A percentile compares a stretch with the other conserved stretches of the same genome.
These are phyloP conservation scores for Bellardia bayeri DNA, from an alignment of 2,888 invertebrate species.

Conservation along the genomic window DNA sequence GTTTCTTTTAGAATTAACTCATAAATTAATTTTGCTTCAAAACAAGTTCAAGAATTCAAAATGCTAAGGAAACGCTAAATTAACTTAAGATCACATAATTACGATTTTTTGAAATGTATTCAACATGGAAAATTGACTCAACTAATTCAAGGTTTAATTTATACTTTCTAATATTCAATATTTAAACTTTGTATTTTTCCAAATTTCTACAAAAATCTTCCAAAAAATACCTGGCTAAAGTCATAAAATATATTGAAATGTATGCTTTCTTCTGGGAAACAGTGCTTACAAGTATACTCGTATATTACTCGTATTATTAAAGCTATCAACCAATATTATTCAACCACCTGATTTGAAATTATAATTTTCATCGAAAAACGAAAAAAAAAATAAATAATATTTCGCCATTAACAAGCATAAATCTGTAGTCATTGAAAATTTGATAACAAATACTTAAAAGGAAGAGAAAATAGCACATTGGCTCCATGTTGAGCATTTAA, in stretches of 20 bases:
- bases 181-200: too few relatives aligned
- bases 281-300: neutral
- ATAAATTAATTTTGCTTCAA: too few relatives aligned
- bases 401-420: conserved; percentile 27
- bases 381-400: neutral
- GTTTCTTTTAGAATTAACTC: too few relatives aligned
- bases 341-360: conserved; percentile 24
- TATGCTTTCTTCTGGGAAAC: neutral
- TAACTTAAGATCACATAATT: too few relatives aligned
- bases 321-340: neutral
- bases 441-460: conserved; percentile 3
- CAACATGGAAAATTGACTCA: too few relatives aligned
- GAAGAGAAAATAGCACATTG: conserved; percentile 6
- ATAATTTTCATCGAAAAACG: neutral
- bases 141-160: too few relatives aligned
- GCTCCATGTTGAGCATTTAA: conserved; percentile 51
- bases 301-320: neutral
- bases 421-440: conserved; percentile 6
- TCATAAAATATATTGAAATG: neutral
- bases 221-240: too few relatives aligned
- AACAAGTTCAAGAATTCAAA: too few relatives aligned
- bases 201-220: too few relatives aligned
- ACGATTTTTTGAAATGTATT: too few relatives aligned
- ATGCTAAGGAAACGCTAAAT: too few relatives aligned
- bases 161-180: too few relatives aligned